Percentiles rank a stretch among this genome's conserved stretches.
Conservation (phyloP, 2,888 invertebrate genomes). For the Geophilus truncorum region DNA sequence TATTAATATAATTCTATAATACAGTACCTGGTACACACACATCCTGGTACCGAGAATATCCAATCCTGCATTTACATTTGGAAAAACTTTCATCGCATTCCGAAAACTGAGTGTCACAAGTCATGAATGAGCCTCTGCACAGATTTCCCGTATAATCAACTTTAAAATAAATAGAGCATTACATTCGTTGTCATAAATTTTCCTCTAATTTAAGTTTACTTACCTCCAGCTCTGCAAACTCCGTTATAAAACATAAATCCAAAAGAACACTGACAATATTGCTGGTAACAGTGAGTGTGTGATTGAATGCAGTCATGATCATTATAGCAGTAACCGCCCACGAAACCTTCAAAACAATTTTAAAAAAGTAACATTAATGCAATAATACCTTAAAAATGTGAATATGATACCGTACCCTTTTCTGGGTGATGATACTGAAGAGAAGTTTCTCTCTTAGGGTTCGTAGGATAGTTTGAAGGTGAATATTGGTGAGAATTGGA, state of each 20-base stretch:
- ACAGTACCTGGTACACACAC: not conserved
- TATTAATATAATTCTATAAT: not conserved
- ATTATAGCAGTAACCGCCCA: not conserved
- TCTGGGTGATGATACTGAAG: too few species aligned
- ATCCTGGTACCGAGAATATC: not conserved
- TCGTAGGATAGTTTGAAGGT: too few species aligned
- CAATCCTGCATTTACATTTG: not conserved
- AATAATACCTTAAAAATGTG: too few species aligned
- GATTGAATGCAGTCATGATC: not conserved
- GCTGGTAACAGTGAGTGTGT: not conserved
- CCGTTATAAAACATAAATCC: not conserved
- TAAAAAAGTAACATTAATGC: too few species aligned
- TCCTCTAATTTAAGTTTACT: not conserved
- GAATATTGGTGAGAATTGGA: too few species aligned
- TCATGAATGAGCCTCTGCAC: not conserved
- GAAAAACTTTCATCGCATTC: not conserved
- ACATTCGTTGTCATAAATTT: not conserved
- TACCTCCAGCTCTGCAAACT: not conserved
- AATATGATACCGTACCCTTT: too few species aligned
- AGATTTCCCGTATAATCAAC: not conserved
- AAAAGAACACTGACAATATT: not conserved
- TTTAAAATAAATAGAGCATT: not conserved
- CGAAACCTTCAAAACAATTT: too few species aligned
- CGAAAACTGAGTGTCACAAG: too few species aligned
- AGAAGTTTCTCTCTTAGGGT: too few species aligned